Conservation (phyloP, 1,140 invertebrate species). For the Lasaia peninsularis region DNA sequence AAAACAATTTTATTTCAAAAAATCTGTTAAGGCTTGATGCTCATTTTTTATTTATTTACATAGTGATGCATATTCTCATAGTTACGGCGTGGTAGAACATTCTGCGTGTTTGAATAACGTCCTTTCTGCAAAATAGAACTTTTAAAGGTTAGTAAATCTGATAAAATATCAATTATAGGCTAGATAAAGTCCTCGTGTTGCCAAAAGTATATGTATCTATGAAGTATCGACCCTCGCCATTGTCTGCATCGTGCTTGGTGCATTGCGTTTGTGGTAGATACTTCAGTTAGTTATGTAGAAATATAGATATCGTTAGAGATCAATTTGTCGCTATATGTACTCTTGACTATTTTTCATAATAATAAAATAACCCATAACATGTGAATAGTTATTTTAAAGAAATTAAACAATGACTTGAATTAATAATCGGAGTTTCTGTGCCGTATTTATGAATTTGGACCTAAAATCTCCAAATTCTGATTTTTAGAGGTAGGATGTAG, state of each 20-base stretch:
- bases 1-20: conserved; percentile 71
- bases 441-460: too few relatives aligned
- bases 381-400: too few relatives aligned
- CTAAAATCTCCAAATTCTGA: too few relatives aligned
- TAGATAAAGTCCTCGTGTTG: conserved; percentile 6
- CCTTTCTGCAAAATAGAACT: conserved; percentile 62
- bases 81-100: conserved; percentile 74
- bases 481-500: too few relatives aligned
- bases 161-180: conserved; percentile 9
- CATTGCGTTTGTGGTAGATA: conserved; percentile 65
- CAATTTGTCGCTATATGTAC: neutral
- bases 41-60: conserved; percentile 78
- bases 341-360: neutral
- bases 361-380: neutral
- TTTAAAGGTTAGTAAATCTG: conserved; percentile 65
- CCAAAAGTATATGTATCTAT: conserved; percentile 24
- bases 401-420: too few relatives aligned
- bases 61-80: conserved; percentile 74
- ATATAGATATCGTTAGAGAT: conserved; percentile 15
- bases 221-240: conserved; percentile 72
- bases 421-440: too few relatives aligned
- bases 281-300: conserved; percentile 28
- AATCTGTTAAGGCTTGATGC: conserved; percentile 68
- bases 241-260: conserved; percentile 74
- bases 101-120: conserved; percentile 61